Evolutionary conservation across 2,797 vertebrate genomes (phyloP), one percentile per base, ranked within the genome.

Genomic region (Hippopotamyrus pictus): DNA sequence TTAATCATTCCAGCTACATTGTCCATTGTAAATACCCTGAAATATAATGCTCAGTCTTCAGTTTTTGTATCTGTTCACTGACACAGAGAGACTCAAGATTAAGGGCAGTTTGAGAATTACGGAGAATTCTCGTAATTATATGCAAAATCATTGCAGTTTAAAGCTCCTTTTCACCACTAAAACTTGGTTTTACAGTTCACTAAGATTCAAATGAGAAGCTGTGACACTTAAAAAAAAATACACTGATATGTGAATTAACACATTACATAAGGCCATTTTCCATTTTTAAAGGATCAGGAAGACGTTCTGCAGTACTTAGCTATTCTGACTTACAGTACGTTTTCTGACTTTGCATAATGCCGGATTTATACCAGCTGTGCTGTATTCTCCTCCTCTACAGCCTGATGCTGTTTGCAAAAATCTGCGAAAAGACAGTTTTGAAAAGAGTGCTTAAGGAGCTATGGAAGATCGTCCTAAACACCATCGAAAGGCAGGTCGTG

Each of bases 391-490:
- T 89, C 54, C 62, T 51, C 11, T 86, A 33, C 95, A 99, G 99
- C 91, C 96, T 99, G 95, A 99, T 97, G 86, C 93, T 98, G 87
- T 98, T 99, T 87, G 98, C 98, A 37, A 99, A 99, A 95, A 99
- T 99, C 92, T 99, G 99, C 92, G 99, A 99, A 96, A 99, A 99
- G 95, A 99, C 99, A 0, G 99, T 99, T 44, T 94, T 99, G 91
- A 99, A 99, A 92, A 95, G 99, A 62, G 96, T 99, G 91, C 94
- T 99, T 92, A 99, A 99, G 93, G 98, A 99, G 92, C 96, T 99
- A 0, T 99, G 99, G 99, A 99, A 99, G 92, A 95, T 99, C 2
- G 98, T 99, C 79, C 94, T 99, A 91, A 99, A 98, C 93, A 98
- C 96, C 94, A 97, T 99, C 65, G 98, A 99, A 92, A 97, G 97